These are phyloP conservation scores for Pseudoips prasinana DNA, from an alignment of 2,888 invertebrate species.

Conservation along the genomic window DNA sequence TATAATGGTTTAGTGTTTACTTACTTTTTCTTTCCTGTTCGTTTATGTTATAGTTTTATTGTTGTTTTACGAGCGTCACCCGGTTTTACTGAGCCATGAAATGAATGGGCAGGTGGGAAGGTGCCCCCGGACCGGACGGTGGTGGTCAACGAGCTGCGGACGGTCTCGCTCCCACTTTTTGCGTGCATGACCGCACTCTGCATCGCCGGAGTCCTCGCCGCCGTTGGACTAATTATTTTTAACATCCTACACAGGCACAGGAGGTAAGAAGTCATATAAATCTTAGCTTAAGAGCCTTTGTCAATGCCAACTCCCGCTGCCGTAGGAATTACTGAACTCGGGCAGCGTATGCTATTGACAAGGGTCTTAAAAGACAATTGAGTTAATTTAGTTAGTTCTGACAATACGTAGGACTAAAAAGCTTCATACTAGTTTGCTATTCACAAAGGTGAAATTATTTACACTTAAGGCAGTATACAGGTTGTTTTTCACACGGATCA, in stretches of 20 bases:
- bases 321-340: constrained; percentile 23
- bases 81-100: constrained; percentile 23
- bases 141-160: constrained; percentile 91
- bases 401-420: constrained; percentile 3
- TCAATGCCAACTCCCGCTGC: constrained; percentile 34
- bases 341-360: constrained; percentile 38
- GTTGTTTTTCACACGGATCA: no score
- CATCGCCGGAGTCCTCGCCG: constrained; percentile 92
- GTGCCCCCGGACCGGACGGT: constrained; percentile 97
- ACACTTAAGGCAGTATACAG: no score
- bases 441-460: no score
- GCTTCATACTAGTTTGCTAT: constrained; percentile 2
- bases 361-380: constrained; percentile 30
- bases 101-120: constrained; percentile 85
- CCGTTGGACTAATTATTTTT: constrained; percentile 93
- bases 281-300: constrained; percentile 21
- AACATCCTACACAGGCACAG: constrained; percentile 95
- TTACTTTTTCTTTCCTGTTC: constrained; percentile 8
- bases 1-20: no score
- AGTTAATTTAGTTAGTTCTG: constrained; percentile 19
- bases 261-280: constrained; percentile 83
- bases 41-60: constrained; percentile 24
- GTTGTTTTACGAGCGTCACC: constrained; percentile 24
- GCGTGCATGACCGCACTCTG: constrained; percentile 96
- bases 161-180: constrained; percentile 94